A percentile compares a stretch with the other conserved stretches of the same genome.
Evolutionary conservation across 1,140 invertebrate species (phyloP).

Genomic region (Platorchestia sp.): DNA sequence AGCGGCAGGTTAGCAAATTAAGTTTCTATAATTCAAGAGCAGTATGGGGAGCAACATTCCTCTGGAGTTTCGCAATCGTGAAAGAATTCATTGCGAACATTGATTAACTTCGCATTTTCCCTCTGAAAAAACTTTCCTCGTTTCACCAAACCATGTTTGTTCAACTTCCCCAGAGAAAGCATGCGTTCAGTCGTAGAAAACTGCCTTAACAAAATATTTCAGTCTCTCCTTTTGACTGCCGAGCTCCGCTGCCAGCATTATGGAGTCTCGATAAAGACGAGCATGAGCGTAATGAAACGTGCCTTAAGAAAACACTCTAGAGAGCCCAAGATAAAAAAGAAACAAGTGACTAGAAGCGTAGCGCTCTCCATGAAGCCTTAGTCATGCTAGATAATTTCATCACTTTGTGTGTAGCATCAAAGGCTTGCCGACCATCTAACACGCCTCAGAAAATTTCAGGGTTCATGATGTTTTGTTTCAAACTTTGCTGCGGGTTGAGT

Average conservation of each 20-base stretch:
- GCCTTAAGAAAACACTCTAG: constrained; percentile 29
- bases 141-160: not conserved
- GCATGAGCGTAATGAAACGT: constrained; percentile 30
- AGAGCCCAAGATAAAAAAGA: not conserved
- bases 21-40: not conserved
- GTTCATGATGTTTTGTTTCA: not conserved
- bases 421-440: not conserved
- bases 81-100: too few relatives aligned
- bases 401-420: constrained; percentile 44
- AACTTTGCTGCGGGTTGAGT: not conserved
- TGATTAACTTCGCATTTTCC: not conserved
- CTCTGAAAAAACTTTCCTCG: not conserved
- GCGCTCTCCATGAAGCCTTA: constrained; percentile 35
- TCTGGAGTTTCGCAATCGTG: not conserved
- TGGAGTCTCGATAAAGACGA: constrained; percentile 4
- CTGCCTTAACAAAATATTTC: not conserved
- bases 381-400: constrained; percentile 49
- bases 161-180: not conserved
- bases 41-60: not conserved
- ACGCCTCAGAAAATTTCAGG: not conserved
- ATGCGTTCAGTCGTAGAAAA: not conserved
- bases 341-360: not conserved
- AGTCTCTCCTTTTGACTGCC: not conserved
- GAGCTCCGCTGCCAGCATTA: not conserved
- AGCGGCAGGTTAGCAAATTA: not conserved